Evolutionary conservation across 2,888 invertebrate genomes (phyloP).

Genomic region (Caenorhabditis sp.): DNA sequence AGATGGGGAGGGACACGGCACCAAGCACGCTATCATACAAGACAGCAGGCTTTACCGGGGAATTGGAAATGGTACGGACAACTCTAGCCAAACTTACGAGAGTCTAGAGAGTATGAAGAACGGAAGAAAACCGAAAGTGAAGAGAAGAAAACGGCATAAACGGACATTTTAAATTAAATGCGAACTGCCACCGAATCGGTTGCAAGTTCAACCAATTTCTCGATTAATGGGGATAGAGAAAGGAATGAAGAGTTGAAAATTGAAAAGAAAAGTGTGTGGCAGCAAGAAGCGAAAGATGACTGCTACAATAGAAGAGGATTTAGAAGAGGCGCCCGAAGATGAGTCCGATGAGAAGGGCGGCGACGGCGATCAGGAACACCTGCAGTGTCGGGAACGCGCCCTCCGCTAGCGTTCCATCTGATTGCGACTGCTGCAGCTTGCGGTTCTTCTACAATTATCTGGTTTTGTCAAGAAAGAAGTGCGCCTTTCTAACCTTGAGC

Average conservation of each 20-base stretch:
- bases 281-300: constrained; percentile 17
- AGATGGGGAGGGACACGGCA: not conserved
- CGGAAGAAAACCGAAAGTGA: constrained; percentile 15
- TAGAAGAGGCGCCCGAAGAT: constrained; percentile 69
- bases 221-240: constrained; percentile 11
- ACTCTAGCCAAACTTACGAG: constrained; percentile 7
- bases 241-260: constrained; percentile 1
- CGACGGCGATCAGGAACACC: constrained; percentile 70
- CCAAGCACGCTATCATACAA: constrained; percentile 22
- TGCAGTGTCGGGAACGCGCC: constrained; percentile 62
- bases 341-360: constrained; percentile 75
- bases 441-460: constrained; percentile 65
- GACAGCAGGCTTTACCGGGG: constrained; percentile 31
- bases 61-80: constrained; percentile 1
- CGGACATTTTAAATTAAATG: constrained; percentile 11
- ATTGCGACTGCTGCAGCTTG: constrained; percentile 60
- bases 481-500: too few relatives aligned
- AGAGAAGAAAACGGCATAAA: constrained; percentile 14
- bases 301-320: not conserved
- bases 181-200: constrained; percentile 31
- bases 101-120: constrained; percentile 5
- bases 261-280: constrained; percentile 17
- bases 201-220: too few relatives aligned
- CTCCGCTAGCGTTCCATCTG: constrained; percentile 41
- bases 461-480: too few relatives aligned